Conservation (phyloP, 2,888 invertebrate species). For the Trisateles emortualis region DNA sequence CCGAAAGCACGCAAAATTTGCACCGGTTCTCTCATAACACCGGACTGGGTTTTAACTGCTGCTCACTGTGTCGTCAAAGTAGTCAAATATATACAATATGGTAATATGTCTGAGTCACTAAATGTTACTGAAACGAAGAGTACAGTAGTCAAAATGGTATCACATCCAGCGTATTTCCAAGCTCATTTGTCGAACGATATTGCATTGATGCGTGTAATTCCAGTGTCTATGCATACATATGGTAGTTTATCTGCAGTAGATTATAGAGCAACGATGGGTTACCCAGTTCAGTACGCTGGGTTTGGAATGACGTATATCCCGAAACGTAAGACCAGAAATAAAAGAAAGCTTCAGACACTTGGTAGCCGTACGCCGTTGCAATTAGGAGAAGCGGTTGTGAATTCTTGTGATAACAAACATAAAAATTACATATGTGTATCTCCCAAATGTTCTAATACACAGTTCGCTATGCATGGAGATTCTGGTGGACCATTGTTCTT, state of each 20-base stretch:
- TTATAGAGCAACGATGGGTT: neutral
- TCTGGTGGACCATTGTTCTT: conserved; percentile 1
- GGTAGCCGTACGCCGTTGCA: neutral
- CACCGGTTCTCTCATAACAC: neutral
- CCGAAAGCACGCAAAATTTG: neutral
- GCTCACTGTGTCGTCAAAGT: neutral
- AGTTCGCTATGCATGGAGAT: neutral
- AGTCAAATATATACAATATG: neutral
- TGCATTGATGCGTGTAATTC: neutral
- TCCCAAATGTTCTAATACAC: neutral
- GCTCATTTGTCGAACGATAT: neutral
- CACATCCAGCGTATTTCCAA: neutral
- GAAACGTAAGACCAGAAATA: no score
- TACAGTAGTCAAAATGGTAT: neutral
- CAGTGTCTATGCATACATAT: neutral
- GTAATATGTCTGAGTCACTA: neutral
- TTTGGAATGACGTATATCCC: neutral
- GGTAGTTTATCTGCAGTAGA: neutral
- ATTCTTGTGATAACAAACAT: neutral
- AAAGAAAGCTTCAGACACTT: neutral
- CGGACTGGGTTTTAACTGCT: neutral
- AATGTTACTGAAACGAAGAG: neutral
- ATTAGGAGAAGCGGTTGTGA: neutral
- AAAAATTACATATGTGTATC: neutral
- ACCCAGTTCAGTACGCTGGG: neutral